Conservation (phyloP, 92 coral and sea anemone species). For the Zoanthus solanderi region DNA sequence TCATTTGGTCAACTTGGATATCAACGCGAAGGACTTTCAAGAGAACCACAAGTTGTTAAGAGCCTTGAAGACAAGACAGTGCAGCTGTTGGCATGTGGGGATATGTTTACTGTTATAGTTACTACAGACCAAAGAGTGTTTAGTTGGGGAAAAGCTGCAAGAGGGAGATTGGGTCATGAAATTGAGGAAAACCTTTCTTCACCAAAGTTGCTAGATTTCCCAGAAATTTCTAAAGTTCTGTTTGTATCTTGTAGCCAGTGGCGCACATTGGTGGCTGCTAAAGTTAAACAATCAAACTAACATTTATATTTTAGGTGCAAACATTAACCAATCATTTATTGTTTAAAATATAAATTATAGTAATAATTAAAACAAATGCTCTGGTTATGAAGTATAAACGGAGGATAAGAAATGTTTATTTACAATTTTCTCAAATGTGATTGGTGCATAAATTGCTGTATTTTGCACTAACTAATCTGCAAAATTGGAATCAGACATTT, state of each 20-base stretch:
- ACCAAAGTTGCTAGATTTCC: conserved; percentile 73
- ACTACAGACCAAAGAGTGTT: conserved; percentile 76
- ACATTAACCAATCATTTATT: too few species aligned
- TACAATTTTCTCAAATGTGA: too few species aligned
- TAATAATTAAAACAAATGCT: too few species aligned
- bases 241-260: conserved; percentile 91
- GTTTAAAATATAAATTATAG: too few species aligned
- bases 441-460: too few species aligned
- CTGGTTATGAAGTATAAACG: too few species aligned
- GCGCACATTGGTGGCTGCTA: conserved; percentile 79
- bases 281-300: conserved; percentile 36
- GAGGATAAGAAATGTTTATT: too few species aligned
- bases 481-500: too few species aligned
- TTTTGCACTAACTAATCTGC: too few species aligned
- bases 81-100: conserved; percentile 87
- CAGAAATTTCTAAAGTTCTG: conserved; percentile 70
- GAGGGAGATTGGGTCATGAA: conserved; percentile 90
- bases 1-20: conserved; percentile 99
- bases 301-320: too few species aligned
- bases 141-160: conserved; percentile 95
- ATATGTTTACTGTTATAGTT: conserved; percentile 90
- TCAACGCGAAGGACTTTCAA: conserved; percentile 64
- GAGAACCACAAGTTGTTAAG: conserved; percentile 80
- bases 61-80: conserved; percentile 70
- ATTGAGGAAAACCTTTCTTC: conserved; percentile 74